Conservation (phyloP, 1,140 invertebrate genomes). For the Tetraneura akinire region DNA sequence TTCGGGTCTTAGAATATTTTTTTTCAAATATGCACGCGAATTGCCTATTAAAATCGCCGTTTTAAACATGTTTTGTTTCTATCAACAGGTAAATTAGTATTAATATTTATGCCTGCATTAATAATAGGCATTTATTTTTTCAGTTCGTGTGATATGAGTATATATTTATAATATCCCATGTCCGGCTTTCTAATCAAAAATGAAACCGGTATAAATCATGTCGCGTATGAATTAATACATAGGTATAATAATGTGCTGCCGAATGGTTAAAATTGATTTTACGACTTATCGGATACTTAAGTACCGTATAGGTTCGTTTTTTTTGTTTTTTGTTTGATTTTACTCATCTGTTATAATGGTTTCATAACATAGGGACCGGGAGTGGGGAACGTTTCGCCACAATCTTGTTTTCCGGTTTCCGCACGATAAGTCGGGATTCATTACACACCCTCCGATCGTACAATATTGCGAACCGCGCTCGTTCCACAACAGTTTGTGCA, state of each 20-base stretch:
- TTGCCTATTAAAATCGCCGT: neutral
- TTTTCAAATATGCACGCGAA: neutral
- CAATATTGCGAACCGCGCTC: neutral
- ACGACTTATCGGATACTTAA: neutral
- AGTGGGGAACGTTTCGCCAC: neutral
- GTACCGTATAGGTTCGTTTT: neutral
- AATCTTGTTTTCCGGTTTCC: conserved; percentile 38
- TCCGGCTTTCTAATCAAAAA: conserved; percentile 16
- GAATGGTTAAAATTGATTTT: neutral
- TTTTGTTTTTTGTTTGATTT: neutral
- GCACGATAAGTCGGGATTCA: conserved; percentile 32
- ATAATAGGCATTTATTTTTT: neutral
- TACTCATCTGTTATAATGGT: neutral
- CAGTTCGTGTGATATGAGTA: too few relatives aligned
- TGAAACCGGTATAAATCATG: neutral
- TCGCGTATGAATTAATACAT: too few relatives aligned
- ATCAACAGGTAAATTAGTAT: too few relatives aligned
- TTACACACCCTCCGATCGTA: conserved; percentile 19
- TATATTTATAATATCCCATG: neutral
- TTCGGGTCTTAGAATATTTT: neutral
- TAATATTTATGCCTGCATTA: neutral
- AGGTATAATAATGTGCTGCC: neutral
- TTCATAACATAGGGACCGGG: neutral
- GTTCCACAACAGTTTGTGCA: conserved; percentile 21
- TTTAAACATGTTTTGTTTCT: neutral